Percentiles rank a stretch among this genome's conserved stretches.
Conservation (phyloP, 2,797 vertebrate genomes). For the Orientallactaga sibirica region DNA sequence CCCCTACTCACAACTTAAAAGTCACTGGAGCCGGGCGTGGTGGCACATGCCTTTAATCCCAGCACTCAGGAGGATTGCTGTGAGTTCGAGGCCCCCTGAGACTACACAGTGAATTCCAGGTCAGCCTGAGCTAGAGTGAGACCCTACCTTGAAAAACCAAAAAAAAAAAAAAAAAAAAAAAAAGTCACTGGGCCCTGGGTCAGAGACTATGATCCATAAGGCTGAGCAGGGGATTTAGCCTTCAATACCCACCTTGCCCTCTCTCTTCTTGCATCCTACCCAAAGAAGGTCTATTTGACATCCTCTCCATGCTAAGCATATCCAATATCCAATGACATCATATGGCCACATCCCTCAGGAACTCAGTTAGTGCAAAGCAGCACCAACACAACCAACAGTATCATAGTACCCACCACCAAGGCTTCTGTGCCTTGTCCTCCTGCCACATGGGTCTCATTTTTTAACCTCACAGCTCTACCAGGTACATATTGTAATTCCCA, state of each 20-base stretch:
- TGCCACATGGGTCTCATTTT: not conserved
- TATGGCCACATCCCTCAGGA: rapidly evolving
- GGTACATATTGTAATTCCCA: not conserved
- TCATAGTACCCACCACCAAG: not conserved
- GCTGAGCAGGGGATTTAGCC: not conserved
- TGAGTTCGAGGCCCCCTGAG: too few relatives aligned
- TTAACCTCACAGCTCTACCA: not conserved
- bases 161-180: too few relatives aligned
- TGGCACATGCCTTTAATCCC: too few relatives aligned
- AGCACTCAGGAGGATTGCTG: too few relatives aligned
- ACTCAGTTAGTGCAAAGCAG: not conserved
- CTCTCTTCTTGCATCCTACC: not conserved
- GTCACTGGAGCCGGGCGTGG: not conserved
- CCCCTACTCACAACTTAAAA: not conserved
- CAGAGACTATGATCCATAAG: not conserved
- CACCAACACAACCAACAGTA: not conserved
- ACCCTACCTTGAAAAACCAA: too few relatives aligned
- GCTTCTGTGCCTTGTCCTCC: not conserved
- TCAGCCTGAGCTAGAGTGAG: too few relatives aligned
- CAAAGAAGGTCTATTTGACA: not conserved
- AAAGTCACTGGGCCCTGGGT: not conserved
- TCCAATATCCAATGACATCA: not conserved
- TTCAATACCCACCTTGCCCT: not conserved
- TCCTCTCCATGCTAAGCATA: not conserved
- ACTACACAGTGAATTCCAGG: too few relatives aligned